Evolutionary conservation across 2,888 invertebrate genomes (phyloP).

Genomic region (Dolichomitus sp.): DNA sequence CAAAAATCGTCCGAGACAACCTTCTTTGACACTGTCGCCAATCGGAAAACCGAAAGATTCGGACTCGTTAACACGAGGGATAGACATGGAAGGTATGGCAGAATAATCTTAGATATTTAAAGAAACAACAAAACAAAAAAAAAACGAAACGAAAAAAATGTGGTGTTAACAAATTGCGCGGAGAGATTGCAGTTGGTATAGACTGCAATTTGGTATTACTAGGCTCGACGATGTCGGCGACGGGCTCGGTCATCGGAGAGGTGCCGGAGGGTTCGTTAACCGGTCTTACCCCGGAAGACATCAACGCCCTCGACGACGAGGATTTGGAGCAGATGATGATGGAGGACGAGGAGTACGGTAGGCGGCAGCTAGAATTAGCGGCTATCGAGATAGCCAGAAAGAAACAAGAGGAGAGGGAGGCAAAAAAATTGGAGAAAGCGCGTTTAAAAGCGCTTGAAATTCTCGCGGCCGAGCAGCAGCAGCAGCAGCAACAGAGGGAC

Average conservation of each 20-base stretch:
- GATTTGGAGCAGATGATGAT: conserved; percentile 87
- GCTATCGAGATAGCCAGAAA: conserved; percentile 85
- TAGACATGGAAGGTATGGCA: conserved; percentile 64
- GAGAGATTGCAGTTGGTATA: conserved; percentile 22
- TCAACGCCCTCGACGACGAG: conserved; percentile 83
- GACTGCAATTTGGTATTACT: conserved; percentile 58
- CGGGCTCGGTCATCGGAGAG: conserved; percentile 74
- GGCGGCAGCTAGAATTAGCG: conserved; percentile 87
- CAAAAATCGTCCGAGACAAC: conserved; percentile 80
- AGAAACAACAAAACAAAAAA: not conserved
- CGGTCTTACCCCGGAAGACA: conserved; percentile 80
- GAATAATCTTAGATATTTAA: not conserved
- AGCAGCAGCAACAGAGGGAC: conserved; percentile 78
- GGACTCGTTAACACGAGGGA: conserved; percentile 57
- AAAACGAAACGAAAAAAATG: conserved; percentile 13
- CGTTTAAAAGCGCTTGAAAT: conserved; percentile 83
- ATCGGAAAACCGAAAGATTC: conserved; percentile 75
- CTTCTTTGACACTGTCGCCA: conserved; percentile 71
- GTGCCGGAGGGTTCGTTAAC: conserved; percentile 76
- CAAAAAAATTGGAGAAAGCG: conserved; percentile 83
- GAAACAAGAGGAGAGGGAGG: conserved; percentile 83
- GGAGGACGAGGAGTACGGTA: conserved; percentile 89
- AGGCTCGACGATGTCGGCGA: conserved; percentile 78
- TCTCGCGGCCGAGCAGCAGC: conserved; percentile 80
- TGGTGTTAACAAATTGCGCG: not conserved